Conservation (phyloP, 2,113 vertebrate genomes). For the Craseonycteris thonglongyai region DNA sequence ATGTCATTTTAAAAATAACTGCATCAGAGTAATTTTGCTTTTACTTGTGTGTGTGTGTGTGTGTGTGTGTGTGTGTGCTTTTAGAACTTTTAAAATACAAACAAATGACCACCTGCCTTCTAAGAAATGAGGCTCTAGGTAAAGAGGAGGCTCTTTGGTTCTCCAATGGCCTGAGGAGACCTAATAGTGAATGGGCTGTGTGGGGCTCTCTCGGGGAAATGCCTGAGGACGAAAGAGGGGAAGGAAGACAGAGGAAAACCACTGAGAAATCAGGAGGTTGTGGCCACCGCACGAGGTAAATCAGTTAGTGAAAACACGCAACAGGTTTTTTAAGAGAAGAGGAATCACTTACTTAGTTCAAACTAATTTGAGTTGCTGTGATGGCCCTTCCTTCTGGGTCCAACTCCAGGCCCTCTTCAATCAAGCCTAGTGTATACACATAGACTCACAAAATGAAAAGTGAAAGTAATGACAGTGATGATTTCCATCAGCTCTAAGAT, state of each 20-base stretch:
- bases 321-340: neutral
- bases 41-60: too few relatives aligned
- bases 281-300: neutral
- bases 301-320: neutral
- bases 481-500: neutral
- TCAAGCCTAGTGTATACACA: neutral
- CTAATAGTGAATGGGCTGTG: neutral
- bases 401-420: neutral
- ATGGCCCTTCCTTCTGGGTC: neutral
- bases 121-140: neutral
- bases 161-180: neutral
- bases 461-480: neutral
- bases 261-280: neutral
- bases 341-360: too few relatives aligned
- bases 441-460: neutral
- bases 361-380: neutral
- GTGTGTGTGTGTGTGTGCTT: too few relatives aligned
- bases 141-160: neutral
- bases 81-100: neutral
- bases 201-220: neutral
- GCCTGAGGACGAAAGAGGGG: neutral
- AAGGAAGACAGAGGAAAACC: neutral
- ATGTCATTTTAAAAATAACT: neutral
- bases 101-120: neutral
- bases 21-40: neutral